Conservation (phyloP, 1,140 invertebrate species). For the Episyrphus balteatus region DNA sequence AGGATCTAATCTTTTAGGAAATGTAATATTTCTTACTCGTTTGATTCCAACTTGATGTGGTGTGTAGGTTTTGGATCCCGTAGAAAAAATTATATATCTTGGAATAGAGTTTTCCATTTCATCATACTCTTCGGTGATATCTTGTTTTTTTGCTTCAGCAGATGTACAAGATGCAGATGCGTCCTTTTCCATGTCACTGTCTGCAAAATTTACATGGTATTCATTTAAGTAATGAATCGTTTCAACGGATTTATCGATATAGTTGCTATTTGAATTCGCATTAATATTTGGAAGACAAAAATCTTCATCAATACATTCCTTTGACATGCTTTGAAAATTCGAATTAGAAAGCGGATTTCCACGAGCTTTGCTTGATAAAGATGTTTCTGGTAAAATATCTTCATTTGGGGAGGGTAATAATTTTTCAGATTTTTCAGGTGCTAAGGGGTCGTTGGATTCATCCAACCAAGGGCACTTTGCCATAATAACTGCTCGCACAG, state of each 20-base stretch:
- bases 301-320: too few relatives aligned
- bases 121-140: constrained; percentile 31
- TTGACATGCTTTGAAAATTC: too few relatives aligned
- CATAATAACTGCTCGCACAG: constrained; percentile 38
- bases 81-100: constrained; percentile 78
- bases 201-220: neutral
- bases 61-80: constrained; percentile 72
- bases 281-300: too few relatives aligned
- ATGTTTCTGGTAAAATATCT: constrained; percentile 5
- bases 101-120: constrained; percentile 39
- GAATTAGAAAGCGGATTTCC: constrained; percentile 24
- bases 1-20: constrained; percentile 56
- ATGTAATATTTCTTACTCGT: constrained; percentile 59
- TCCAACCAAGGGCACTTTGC: constrained; percentile 36
- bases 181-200: neutral
- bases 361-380: constrained; percentile 5
- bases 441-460: constrained; percentile 24
- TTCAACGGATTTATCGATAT: too few relatives aligned
- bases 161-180: neutral
- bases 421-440: neutral
- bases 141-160: constrained; percentile 1
- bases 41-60: constrained; percentile 84
- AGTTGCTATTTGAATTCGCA: too few relatives aligned
- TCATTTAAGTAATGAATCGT: too few relatives aligned
- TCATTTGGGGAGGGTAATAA: too few relatives aligned